phyloP scores from a whole-genome alignment of 2,888 invertebrate genomes.

The Noctua janthe region DNA sequence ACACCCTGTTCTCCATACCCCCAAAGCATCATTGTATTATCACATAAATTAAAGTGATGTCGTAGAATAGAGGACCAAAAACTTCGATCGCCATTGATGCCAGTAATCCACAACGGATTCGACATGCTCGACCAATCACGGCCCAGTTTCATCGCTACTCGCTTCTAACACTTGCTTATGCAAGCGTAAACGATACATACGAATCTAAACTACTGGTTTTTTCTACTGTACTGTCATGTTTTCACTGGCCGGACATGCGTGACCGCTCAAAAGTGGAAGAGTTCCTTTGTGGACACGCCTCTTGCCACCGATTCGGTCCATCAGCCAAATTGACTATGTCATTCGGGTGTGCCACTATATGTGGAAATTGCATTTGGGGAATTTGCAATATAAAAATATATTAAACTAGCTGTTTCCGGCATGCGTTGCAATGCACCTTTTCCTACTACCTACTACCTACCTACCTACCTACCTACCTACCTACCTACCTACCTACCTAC shows the following conservation, averaged over 20 bases:
- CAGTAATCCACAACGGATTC: slow-evolving; percentile 57
- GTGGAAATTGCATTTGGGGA: slow-evolving; percentile 28
- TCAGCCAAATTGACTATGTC: slow-evolving; percentile 73
- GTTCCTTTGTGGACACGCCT: slow-evolving; percentile 70
- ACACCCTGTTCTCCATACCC: no score
- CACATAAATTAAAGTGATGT: background rate
- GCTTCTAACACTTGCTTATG: slow-evolving; percentile 54
- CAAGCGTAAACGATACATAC: slow-evolving; percentile 62
- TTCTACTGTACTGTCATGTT: slow-evolving; percentile 48
- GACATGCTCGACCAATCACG: slow-evolving; percentile 45
- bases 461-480: no score
- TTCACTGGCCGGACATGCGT: slow-evolving; percentile 66
- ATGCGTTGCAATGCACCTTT: no score
- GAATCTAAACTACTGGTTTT: slow-evolving; percentile 60
- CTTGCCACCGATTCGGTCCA: slow-evolving; percentile 72
- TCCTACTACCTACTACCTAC: no score
- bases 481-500: no score
- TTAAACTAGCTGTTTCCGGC: no score
- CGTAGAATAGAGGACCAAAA: background rate
- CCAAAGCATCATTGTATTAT: background rate
- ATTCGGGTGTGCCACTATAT: slow-evolving; percentile 68
- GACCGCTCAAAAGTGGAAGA: slow-evolving; percentile 65
- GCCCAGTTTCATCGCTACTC: slow-evolving; percentile 48
- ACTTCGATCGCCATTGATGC: background rate
- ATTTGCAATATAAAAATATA: no score